Conservation (phyloP, 2,888 invertebrate genomes). For the Acrocyrtus sp. region DNA sequence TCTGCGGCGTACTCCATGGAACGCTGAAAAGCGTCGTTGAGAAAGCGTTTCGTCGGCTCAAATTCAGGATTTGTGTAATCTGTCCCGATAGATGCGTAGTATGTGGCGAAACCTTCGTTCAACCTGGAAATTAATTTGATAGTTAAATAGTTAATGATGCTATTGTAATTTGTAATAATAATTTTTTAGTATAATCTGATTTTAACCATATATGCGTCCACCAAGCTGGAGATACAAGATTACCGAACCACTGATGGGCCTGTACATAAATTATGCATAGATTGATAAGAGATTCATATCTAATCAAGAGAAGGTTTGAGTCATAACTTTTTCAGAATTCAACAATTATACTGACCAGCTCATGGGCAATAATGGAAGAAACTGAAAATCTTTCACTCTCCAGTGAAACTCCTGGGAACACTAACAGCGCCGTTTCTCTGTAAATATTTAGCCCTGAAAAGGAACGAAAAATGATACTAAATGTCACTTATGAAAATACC, state of each 20-base stretch:
- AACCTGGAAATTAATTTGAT: background rate
- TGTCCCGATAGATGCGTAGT: constrained; percentile 44
- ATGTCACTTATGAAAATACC: background rate
- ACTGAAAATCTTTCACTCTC: constrained; percentile 56
- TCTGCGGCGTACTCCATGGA: constrained; percentile 55
- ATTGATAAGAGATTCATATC: constrained; percentile 4
- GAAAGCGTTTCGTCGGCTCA: constrained; percentile 48
- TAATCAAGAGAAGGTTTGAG: background rate
- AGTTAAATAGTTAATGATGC: too few relatives aligned
- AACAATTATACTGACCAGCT: constrained; percentile 39
- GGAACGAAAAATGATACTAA: background rate
- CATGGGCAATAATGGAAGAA: constrained; percentile 55
- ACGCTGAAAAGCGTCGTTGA: constrained; percentile 51
- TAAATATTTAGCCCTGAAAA: constrained; percentile 54
- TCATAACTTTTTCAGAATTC: background rate
- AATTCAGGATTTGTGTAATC: constrained; percentile 49
- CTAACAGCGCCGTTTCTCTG: constrained; percentile 53
- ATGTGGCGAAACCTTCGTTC: constrained; percentile 54
- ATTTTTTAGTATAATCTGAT: constrained; percentile 42
- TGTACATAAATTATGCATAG: background rate
- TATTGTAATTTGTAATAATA: too few relatives aligned
- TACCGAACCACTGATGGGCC: constrained; percentile 57
- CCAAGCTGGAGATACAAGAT: constrained; percentile 44
- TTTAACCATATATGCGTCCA: constrained; percentile 60
- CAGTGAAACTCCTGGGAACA: constrained; percentile 49